A percentile compares a stretch with the other conserved stretches of the same genome.
Evolutionary conservation across 2,888 invertebrate species (phyloP).

Genomic region (Hemicrepidius hirtus): DNA sequence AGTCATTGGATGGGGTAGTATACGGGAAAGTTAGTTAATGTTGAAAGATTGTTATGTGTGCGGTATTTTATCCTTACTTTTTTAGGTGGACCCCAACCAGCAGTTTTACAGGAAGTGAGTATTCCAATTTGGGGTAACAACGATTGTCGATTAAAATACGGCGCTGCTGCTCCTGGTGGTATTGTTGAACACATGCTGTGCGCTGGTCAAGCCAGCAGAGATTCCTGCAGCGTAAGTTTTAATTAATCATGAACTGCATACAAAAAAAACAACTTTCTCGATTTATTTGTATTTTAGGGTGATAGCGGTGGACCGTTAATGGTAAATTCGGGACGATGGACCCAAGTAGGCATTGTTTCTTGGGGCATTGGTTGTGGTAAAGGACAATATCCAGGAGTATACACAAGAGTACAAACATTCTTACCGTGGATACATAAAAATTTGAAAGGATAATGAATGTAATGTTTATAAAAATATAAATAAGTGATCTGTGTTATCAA

Average conservation of each 20-base stretch:
- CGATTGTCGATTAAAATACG: conserved; percentile 87
- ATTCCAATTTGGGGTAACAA: conserved; percentile 89
- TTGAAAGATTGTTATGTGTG: no score
- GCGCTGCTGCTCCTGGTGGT: conserved; percentile 90
- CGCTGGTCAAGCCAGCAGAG: conserved; percentile 88
- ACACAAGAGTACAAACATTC: conserved; percentile 88
- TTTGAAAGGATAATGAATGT: conserved; percentile 72
- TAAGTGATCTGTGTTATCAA: conserved; percentile 34
- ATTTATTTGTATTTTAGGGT: conserved; percentile 79
- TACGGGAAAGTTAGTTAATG: conserved; percentile 80
- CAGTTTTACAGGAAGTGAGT: conserved; percentile 86
- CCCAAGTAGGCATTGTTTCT: conserved; percentile 90
- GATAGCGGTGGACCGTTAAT: conserved; percentile 93
- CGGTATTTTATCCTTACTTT: no score
- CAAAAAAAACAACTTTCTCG: no score
- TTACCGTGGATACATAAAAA: conserved; percentile 92
- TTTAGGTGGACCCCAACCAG: conserved; percentile 87
- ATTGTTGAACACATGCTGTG: conserved; percentile 92
- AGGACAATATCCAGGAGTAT: conserved; percentile 93
- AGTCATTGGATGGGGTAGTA: conserved; percentile 92
- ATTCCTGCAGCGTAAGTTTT: conserved; percentile 90
- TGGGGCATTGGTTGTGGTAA: conserved; percentile 96
- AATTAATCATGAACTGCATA: background rate
- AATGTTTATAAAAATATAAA: background rate
- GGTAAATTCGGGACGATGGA: conserved; percentile 86